Evolutionary conservation across 1,140 invertebrate genomes (phyloP).

Genomic region (Medauroidea extradentata): DNA sequence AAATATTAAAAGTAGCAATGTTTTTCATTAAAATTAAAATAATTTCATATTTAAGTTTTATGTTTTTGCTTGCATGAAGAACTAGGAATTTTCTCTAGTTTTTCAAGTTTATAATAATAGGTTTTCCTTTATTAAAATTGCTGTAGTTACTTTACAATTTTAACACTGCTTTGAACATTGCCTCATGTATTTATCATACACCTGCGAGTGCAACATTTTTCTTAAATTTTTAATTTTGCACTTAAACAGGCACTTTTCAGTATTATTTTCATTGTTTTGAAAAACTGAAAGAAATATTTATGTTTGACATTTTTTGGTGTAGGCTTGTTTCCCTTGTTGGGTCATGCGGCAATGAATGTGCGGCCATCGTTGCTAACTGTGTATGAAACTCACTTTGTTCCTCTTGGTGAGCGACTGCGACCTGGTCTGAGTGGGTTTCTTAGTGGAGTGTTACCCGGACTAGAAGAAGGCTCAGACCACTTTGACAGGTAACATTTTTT

Average conservation of each 20-base stretch:
- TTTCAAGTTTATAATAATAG: too few relatives aligned
- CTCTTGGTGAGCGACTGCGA: constrained; percentile 70
- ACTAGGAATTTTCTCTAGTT: too few relatives aligned
- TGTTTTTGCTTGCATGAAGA: too few relatives aligned
- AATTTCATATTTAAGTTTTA: too few relatives aligned
- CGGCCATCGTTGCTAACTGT: constrained; percentile 77
- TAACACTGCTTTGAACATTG: too few relatives aligned
- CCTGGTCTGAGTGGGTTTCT: constrained; percentile 86
- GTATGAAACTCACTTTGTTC: constrained; percentile 90
- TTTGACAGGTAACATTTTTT: constrained; percentile 76
- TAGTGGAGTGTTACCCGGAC: constrained; percentile 75
- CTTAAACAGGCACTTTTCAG: constrained; percentile 31
- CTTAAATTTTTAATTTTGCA: constrained; percentile 12
- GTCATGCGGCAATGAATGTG: constrained; percentile 88
- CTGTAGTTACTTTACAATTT: too few relatives aligned
- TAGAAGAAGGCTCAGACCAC: constrained; percentile 90
- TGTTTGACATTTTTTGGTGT: constrained; percentile 26
- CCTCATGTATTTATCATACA: too few relatives aligned
- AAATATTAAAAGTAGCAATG: too few relatives aligned
- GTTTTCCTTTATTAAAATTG: too few relatives aligned
- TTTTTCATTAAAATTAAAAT: too few relatives aligned
- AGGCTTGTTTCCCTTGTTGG: constrained; percentile 86
- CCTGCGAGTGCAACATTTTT: too few relatives aligned
- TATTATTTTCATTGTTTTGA: constrained; percentile 11
- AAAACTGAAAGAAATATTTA: constrained; percentile 5